These are phyloP conservation scores for Myotis planiceps DNA, from an alignment of 2,797 vertebrate species.

Conservation along the genomic window DNA sequence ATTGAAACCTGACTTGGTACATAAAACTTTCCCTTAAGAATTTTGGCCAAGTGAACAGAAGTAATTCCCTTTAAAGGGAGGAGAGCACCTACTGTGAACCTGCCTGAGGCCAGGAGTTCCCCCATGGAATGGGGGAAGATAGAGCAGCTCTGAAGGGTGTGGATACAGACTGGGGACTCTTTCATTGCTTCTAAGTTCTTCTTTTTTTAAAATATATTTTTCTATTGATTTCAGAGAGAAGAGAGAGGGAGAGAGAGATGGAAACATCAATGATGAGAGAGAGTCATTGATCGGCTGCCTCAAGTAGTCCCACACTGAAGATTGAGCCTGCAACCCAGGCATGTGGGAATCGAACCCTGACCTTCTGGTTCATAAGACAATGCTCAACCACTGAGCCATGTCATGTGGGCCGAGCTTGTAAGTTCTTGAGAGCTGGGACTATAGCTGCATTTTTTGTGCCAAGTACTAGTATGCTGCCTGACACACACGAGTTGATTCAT, in stretches of 20 bases:
- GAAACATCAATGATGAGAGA: too few species aligned
- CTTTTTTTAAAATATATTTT: too few species aligned
- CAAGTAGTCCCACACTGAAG: too few species aligned
- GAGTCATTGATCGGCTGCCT: too few species aligned
- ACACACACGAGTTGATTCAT: not conserved
- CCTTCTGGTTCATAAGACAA: too few species aligned
- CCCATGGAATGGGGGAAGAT: not conserved
- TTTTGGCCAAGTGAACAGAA: not conserved
- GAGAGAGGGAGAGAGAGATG: too few species aligned
- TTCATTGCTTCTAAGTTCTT: not conserved
- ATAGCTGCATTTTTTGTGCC: not conserved
- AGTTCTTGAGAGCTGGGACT: not conserved
- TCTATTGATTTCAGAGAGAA: too few species aligned
- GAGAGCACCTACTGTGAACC: not conserved
- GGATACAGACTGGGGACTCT: rapidly evolving
- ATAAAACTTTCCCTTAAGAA: not conserved
- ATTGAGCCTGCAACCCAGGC: too few species aligned
- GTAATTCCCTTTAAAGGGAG: not conserved
- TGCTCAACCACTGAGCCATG: too few species aligned
- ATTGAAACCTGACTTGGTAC: not conserved
- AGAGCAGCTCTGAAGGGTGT: not conserved
- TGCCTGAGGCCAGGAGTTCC: not conserved
- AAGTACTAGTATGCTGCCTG: not conserved
- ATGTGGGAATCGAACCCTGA: too few species aligned
- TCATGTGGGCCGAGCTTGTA: not conserved